These are phyloP conservation scores for Arctia plantaginis DNA, from an alignment of 2,888 invertebrate species.

Conservation along the genomic window DNA sequence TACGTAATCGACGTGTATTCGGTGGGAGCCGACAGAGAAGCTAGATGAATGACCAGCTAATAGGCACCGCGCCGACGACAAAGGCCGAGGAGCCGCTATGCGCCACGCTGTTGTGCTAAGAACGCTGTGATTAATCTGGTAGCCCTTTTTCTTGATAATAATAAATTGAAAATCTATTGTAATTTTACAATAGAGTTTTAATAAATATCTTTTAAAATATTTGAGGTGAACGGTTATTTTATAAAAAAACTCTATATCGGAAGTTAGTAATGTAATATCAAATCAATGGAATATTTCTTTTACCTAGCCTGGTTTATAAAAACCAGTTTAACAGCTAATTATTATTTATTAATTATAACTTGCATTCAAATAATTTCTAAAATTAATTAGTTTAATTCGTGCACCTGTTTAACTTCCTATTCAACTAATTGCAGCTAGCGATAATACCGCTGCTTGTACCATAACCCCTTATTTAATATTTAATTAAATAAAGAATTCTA, in stretches of 20 bases:
- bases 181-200: conserved; percentile 16
- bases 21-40: conserved; percentile 61
- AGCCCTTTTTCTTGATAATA: conserved; percentile 48
- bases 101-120: conserved; percentile 58
- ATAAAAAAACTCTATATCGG: conserved; percentile 6
- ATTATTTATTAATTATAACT: not conserved
- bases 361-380: not conserved
- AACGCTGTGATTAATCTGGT: conserved; percentile 56
- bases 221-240: conserved; percentile 7
- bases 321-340: not conserved
- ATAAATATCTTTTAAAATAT: conserved; percentile 47
- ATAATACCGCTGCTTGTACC: not conserved
- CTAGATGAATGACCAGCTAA: conserved; percentile 72
- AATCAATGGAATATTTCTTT: not conserved
- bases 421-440: not conserved
- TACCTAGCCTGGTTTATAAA: not conserved
- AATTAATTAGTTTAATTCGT: not conserved
- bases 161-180: conserved; percentile 52
- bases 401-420: not conserved
- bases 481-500: not conserved
- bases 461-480: not conserved
- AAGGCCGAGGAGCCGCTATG: conserved; percentile 48
- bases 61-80: conserved; percentile 57
- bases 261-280: not conserved
- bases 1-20: conserved; percentile 72